Base-by-base conservation (phyloP, 2,888 invertebrate species). In the Endomychus coccineus region DNA sequence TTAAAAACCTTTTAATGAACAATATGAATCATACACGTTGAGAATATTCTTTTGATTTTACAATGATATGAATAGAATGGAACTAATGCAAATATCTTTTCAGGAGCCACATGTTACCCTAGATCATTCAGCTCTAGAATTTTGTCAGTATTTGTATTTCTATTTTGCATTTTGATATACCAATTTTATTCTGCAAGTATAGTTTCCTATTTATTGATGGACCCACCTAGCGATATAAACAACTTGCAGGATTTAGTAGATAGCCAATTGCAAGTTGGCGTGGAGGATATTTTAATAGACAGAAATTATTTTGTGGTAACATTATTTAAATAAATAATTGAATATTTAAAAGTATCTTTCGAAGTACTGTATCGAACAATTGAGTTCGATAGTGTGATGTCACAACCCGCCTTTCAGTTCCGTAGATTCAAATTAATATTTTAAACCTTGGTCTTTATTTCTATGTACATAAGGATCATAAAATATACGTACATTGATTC, bases 101-200 rank as follows among this genome's bases (percentile, higher is more conserved):
- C 35, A 56, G 58, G 60, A 17, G 52, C 54, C 10, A 45, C 51
- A 4, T 54, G 55, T 24, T 43, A 44, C 32, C 58, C 59, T 5
- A 37, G 34, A 10, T 42, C 54, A 9, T 43, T 54, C 6, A 55
- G 58, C 39, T 53, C 52, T 27, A 44, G 58, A 12, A 59, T 58
- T 11, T 34, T 56, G n/a, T 50, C 55, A 7, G 28, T 62, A 11
- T 58, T 51, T 34, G 44, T 56, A 27, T 54, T 56, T 16, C 34
- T 78, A 1, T 78, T 77, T 55, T 68, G 77, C 0, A 67, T 79
- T 42, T 68, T 75, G 11, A 61, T 80, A 27, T 80, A 77, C 56
- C 80, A 80, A 53, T 81, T 78, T 57, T 82, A 81, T 57, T 80
- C 79, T 25, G 81, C 78, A 1, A 76, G 75, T 29, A 75, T 82